phyloP scores from a whole-genome alignment of 2,797 vertebrate genomes.

The Epinephelus malabaricus region DNA sequence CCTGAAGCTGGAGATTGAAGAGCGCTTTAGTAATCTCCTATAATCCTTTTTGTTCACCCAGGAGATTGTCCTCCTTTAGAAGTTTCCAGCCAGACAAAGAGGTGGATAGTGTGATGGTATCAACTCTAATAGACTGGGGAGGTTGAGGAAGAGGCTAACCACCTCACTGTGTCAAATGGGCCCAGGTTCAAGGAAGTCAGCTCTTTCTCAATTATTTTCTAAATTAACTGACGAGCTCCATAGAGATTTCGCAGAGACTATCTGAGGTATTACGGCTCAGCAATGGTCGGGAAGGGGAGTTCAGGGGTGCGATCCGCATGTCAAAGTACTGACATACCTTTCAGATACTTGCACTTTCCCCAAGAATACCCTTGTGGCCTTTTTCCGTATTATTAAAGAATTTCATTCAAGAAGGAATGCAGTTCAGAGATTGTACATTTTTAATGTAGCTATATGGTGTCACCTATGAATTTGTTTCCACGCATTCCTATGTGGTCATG shows the following conservation, averaged over 20 bases:
- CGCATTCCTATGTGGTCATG: neutral
- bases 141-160: slow-evolving; percentile 84
- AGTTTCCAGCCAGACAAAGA: slow-evolving; percentile 83
- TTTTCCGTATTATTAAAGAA: slow-evolving; percentile 31
- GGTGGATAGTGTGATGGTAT: slow-evolving; percentile 83
- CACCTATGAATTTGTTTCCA: neutral
- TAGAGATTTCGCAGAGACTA: slow-evolving; percentile 61
- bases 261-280: slow-evolving; percentile 51
- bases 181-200: slow-evolving; percentile 76
- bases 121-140: slow-evolving; percentile 82
- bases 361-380: slow-evolving; percentile 26
- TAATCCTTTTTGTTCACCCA: slow-evolving; percentile 85
- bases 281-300: slow-evolving; percentile 42
- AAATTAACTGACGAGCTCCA: slow-evolving; percentile 74
- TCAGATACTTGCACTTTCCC: slow-evolving; percentile 41
- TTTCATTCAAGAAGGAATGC: slow-evolving; percentile 28
- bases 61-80: slow-evolving; percentile 85
- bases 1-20: slow-evolving; percentile 74
- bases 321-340: slow-evolving; percentile 56
- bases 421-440: neutral
- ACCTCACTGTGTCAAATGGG: slow-evolving; percentile 78
- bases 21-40: slow-evolving; percentile 82
- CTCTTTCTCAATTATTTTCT: slow-evolving; percentile 83
- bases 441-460: neutral
- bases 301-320: slow-evolving; percentile 51